phyloP scores from a whole-genome alignment of 2,797 vertebrate species.

The Toxotes lorentzi region DNA sequence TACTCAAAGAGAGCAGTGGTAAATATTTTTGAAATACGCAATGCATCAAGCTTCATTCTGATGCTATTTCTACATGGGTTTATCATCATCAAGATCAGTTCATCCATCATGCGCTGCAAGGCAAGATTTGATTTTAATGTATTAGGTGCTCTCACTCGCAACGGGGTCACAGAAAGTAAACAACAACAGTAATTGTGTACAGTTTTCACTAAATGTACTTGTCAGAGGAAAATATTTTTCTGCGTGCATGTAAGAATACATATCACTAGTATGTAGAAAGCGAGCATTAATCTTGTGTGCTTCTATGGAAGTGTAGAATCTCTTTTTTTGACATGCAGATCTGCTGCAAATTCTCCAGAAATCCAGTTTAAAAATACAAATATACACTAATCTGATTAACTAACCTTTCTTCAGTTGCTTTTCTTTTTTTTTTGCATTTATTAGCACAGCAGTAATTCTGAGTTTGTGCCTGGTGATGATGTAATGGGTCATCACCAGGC shows the following conservation, averaged over 20 bases:
- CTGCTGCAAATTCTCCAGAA: slow-evolving; percentile 1
- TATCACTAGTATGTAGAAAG: not conserved
- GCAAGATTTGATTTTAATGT: not conserved
- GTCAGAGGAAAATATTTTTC: slow-evolving; percentile 5
- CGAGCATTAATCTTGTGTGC: slow-evolving; percentile 7
- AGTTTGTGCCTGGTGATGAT: slow-evolving; percentile 61
- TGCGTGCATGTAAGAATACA: not conserved
- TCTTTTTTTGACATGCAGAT: not conserved
- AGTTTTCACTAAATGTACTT: not conserved
- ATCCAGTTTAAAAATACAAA: slow-evolving; percentile 2
- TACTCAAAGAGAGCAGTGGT: not conserved
- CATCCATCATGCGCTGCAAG: not conserved
- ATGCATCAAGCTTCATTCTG: not conserved
- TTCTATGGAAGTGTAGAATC: not conserved
- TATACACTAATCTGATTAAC: not conserved
- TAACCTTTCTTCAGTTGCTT: slow-evolving; percentile 18
- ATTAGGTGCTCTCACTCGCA: not conserved
- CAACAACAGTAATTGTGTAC: not conserved
- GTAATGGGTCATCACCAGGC: slow-evolving; percentile 67
- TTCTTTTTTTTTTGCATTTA: slow-evolving; percentile 55
- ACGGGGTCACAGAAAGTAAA: not conserved
- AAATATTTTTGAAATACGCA: not conserved
- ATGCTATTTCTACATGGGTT: slow-evolving; percentile 1
- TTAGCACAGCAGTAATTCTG: slow-evolving; percentile 52
- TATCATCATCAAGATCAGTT: not conserved